phyloP scores from a whole-genome alignment of 2,888 invertebrate species.

The Netelia melanura region DNA sequence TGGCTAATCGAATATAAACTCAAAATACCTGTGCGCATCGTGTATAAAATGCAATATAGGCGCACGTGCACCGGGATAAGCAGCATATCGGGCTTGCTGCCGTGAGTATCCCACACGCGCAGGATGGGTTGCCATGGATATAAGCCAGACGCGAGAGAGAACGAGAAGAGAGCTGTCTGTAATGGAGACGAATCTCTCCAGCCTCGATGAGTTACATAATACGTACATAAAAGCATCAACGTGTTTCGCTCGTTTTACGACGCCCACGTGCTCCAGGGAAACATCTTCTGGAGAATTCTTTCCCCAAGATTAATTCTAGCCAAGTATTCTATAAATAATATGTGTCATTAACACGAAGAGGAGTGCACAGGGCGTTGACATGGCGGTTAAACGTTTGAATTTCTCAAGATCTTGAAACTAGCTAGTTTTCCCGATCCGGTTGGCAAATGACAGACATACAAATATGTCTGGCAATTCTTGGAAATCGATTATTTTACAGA shows the following conservation, averaged over 20 bases:
- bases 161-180: constrained; percentile 70
- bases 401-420: constrained; percentile 28
- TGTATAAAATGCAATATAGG: constrained; percentile 15
- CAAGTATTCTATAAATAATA: constrained; percentile 51
- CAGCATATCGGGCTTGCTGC: constrained; percentile 44
- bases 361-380: constrained; percentile 20
- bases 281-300: constrained; percentile 13
- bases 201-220: constrained; percentile 54
- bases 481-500: too few relatives aligned
- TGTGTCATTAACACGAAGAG: constrained; percentile 1
- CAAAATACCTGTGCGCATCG: neutral
- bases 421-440: constrained; percentile 20
- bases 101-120: constrained; percentile 49
- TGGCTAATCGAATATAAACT: neutral
- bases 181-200: constrained; percentile 77
- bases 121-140: constrained; percentile 78
- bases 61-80: constrained; percentile 53
- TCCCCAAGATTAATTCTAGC: constrained; percentile 15
- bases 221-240: constrained; percentile 46
- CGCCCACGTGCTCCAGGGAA: constrained; percentile 40
- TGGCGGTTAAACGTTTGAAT: constrained; percentile 36
- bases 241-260: constrained; percentile 22
- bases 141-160: constrained; percentile 71
- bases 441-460: neutral
- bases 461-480: too few relatives aligned